Evolutionary conservation across 2,888 invertebrate species (phyloP), one percentile per base, ranked within the genome.

Genomic region (Deilephila porcellus): DNA sequence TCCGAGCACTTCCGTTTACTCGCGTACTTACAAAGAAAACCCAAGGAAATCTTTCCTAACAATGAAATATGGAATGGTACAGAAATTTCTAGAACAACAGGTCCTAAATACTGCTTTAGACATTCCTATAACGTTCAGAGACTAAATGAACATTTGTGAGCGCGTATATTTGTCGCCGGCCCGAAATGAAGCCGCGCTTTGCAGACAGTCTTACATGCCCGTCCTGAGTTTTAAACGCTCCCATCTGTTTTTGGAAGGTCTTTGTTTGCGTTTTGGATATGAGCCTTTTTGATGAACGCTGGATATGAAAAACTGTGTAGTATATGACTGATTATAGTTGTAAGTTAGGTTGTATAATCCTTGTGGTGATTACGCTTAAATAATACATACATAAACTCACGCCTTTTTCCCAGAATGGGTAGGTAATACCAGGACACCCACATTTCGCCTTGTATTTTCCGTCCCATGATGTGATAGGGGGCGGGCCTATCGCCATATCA

Each of bases 41-140:
- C 17, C 25, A 67, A 67, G 20, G 45, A 52, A 67, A 52, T 25
- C 25, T n/a, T 37, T 34, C 45, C 25, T 67, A 67, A 67, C 67
- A 67, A 25, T 52, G 67, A 67, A 67, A 67, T 67, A 67, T 52
- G n/a, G 45, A 52, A 56, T 52, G 11, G 45, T 52, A 67, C 20
- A 32, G 67, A 67, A 45, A 52, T 8, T 67, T 56, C 56, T 79
- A 76, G 77, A 17, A 67, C 64, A 52, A 67, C 64, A 64, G 59
- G 52, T n/a, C 52, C 53, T 56, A 63, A 63, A 52, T 63, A 72
- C 64, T 64, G 56, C 59, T 72, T 37, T 20, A 34, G 63, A 52
- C 45, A 52, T 67, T 67, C 67, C 52, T 52, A 52, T 67, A 67
- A 25, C 45, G 67, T 25, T 67, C 25, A 67, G 64, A 64, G 64